Conservation (phyloP, 2,797 vertebrate species). For the Phaenicophaeus curvirostris region DNA sequence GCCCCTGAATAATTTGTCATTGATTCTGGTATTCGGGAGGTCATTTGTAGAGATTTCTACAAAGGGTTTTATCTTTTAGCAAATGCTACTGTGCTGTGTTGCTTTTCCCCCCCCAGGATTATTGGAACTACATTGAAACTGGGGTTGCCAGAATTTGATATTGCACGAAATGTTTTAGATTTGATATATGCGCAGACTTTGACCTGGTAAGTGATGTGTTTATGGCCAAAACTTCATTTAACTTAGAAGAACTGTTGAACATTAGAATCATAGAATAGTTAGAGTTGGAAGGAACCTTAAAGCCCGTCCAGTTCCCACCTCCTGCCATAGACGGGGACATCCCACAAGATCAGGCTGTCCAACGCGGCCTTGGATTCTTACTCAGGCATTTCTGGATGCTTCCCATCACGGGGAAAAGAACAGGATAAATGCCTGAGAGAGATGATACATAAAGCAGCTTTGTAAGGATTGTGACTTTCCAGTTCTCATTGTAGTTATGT, state of each 20-base stretch:
- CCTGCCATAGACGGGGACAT: no score
- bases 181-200: conserved; percentile 95
- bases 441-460: background rate
- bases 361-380: background rate
- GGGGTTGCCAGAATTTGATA: conserved; percentile 91
- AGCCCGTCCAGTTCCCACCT: no score
- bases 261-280: no score
- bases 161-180: conserved; percentile 92
- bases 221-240: background rate
- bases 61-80: background rate
- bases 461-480: background rate
- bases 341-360: no score
- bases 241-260: background rate
- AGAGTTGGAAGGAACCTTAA: no score
- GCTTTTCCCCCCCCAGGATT: conserved; percentile 73
- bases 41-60: background rate
- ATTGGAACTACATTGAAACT: conserved; percentile 82
- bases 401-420: background rate
- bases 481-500: background rate
- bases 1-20: background rate
- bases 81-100: background rate
- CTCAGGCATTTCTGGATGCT: background rate
- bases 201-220: conserved; percentile 82
- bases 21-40: background rate
- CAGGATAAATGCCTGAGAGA: background rate